Evolutionary conservation across 2,797 vertebrate genomes (phyloP), one percentile per base, ranked within the genome.

Genomic region (Siniperca obscura): DNA sequence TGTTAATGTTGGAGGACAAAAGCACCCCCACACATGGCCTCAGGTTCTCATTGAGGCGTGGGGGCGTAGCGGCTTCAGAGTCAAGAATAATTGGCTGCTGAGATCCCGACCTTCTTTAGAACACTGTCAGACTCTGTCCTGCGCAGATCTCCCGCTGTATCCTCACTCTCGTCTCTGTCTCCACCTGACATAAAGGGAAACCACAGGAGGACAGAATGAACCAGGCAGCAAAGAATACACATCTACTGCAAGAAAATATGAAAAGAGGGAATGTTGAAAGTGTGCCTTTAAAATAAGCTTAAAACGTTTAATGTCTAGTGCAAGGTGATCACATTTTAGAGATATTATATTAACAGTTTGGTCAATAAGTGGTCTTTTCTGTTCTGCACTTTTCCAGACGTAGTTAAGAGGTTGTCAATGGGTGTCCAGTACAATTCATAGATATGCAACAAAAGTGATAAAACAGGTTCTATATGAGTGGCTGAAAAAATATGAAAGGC

Each of bases 51-150:
- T 60, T 55, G 67, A 74, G 36, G 69, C 12, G 16, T 48, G 65
- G 78, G 64, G 79, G 84, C 3, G 76, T 19, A 59, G 71, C 8
- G 1, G 71, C 57, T 77, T 86, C 46, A 46, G 14, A 83, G 22
- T 70, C 4, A 9, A 66, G 70, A 86, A 84, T 81, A 85, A 87
- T 74, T 76, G 68, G 76, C 40, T 38, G 55, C 64, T 30, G 81
- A 78, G 75, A 87, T 70, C 27, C 90, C 0, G 92, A 99, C 98
- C 98, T 99, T 99, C 91, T 99, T 99, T 57, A 99, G 93, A 82
- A 98, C 96, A 17, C 97, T 96, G 87, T 99, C 98, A 0, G 98
- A 99, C 79, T 98, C 98, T 0, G 98, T 99, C 86, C 98, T 97
- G 85, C 98, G 96, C 69, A 99, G 96, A 82, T 99, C 98, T 76